phyloP scores from a whole-genome alignment of 2,888 invertebrate genomes.

The Nycteola revayana region DNA sequence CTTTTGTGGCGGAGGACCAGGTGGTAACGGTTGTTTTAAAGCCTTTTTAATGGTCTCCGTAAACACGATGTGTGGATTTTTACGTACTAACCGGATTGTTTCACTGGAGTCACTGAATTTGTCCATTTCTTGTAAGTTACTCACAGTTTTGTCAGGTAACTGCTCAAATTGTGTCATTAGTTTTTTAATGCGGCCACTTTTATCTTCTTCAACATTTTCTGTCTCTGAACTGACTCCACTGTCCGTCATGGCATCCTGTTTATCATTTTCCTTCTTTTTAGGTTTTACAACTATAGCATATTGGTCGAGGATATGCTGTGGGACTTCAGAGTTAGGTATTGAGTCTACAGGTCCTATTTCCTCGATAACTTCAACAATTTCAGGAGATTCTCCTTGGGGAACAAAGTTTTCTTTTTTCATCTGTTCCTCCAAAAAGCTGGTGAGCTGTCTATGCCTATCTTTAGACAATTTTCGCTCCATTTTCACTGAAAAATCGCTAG shows the following conservation, averaged over 20 bases:
- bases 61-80: slow-evolving; percentile 67
- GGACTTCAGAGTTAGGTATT: slow-evolving; percentile 65
- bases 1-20: slow-evolving; percentile 88
- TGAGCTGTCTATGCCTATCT: slow-evolving; percentile 62
- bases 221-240: slow-evolving; percentile 78
- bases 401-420: slow-evolving; percentile 71
- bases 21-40: slow-evolving; percentile 85
- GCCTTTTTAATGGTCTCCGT: slow-evolving; percentile 85
- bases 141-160: slow-evolving; percentile 31
- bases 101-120: slow-evolving; percentile 64
- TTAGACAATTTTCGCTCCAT: slow-evolving; percentile 65
- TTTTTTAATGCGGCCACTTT: slow-evolving; percentile 49
- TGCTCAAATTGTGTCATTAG: slow-evolving; percentile 34
- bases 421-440: slow-evolving; percentile 67
- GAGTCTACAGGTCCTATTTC: slow-evolving; percentile 40
- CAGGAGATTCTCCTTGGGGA: slow-evolving; percentile 18
- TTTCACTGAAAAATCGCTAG: slow-evolving; percentile 57
- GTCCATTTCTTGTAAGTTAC: slow-evolving; percentile 59
- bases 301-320: slow-evolving; percentile 71
- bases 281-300: slow-evolving; percentile 71
- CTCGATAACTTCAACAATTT: slow-evolving; percentile 32
- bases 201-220: slow-evolving; percentile 72
- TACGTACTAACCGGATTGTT: slow-evolving; percentile 66
- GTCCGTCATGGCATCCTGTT: slow-evolving; percentile 69
- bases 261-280: slow-evolving; percentile 51